Evolutionary conservation across 2,888 invertebrate species (phyloP), one percentile per base, ranked within the genome.

Genomic region (Penaeus monodon): DNA sequence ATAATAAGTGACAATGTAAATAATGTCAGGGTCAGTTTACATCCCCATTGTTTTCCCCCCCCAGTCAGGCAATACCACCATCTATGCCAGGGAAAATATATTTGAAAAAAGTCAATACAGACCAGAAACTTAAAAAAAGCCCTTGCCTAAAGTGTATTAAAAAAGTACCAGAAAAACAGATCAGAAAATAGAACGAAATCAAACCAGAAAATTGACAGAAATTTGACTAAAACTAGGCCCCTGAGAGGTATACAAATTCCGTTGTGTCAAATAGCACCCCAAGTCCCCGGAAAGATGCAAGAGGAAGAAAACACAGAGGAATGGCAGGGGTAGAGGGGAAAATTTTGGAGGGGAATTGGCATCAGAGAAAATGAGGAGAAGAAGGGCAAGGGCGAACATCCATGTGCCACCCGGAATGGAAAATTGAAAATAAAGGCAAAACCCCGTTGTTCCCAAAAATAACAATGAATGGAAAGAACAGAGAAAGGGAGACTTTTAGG

Each of bases 181-280:
- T 73, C 73, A 64, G 84, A 79, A 27, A 82, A 10, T 66, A 70
- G 24, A n/a, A 22, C 79, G 84, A 79, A 73, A 38, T 73, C 73
- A 29, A 22, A 79, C 17, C 78, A 57, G 84, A 78, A 68, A 77
- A 78, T 57, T 29, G 17, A 38, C 78, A 49, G 73, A 85, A 24
- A 20, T 17, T 14, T 77, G 77, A 64, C 64, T 44, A 64, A 78
- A 70, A 38, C 68, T 20, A 86, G 63, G 73, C 84, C 76, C n/a
- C 57, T 80, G 63, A 81, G 73, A 82, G 88, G 88, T 70, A 88
- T 90, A 57, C 88, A 90, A 85, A 90, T 90, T 81, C 89, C 89
- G 86, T 89, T n/a, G 85, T 89, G 65, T 89, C 89, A 49, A 89
- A 88, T 78, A 90, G 90, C 79, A 90, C 90, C 8, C 49, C 76